A percentile compares a stretch with the other conserved stretches of the same genome.
Evolutionary conservation across 2,113 vertebrate species (phyloP).

Genomic region (Psophia crepitans): DNA sequence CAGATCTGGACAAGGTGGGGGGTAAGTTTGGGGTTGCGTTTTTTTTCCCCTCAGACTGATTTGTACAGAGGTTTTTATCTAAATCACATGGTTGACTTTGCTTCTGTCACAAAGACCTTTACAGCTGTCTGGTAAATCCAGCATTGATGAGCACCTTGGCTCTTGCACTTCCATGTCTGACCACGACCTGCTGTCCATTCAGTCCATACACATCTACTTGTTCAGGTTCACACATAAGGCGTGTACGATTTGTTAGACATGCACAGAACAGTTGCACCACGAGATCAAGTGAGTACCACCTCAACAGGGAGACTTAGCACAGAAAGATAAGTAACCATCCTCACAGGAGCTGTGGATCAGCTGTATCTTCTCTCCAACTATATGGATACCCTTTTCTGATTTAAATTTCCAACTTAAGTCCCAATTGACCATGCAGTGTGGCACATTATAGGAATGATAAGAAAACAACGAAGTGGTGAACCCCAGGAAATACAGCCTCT

Average conservation of each 20-base stretch:
- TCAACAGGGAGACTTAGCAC: not conserved
- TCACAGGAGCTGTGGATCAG: not conserved
- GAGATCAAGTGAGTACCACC: rapidly evolving
- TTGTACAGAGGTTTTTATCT: not conserved
- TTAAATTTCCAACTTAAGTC: not conserved
- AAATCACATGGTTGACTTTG: not conserved
- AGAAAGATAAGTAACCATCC: not conserved
- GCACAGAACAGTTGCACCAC: not conserved
- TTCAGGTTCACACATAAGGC: not conserved
- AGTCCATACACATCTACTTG: rapidly evolving
- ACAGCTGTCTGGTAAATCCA: not conserved
- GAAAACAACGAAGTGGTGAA: not conserved
- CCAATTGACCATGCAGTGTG: not conserved
- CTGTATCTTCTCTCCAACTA: not conserved
- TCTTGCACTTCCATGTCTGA: not conserved
- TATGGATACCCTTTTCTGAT: not conserved
- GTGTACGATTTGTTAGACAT: too few relatives aligned
- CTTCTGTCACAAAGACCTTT: not conserved
- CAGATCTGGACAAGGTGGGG: not conserved
- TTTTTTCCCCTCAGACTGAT: not conserved
- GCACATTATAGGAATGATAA: not conserved
- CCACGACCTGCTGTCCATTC: not conserved
- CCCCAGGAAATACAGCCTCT: not conserved
- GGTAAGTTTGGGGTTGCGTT: rapidly evolving
- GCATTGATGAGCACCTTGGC: not conserved